These are phyloP conservation scores for Rhombomys opimus DNA, from an alignment of 2,113 vertebrate species.

Conservation along the genomic window DNA sequence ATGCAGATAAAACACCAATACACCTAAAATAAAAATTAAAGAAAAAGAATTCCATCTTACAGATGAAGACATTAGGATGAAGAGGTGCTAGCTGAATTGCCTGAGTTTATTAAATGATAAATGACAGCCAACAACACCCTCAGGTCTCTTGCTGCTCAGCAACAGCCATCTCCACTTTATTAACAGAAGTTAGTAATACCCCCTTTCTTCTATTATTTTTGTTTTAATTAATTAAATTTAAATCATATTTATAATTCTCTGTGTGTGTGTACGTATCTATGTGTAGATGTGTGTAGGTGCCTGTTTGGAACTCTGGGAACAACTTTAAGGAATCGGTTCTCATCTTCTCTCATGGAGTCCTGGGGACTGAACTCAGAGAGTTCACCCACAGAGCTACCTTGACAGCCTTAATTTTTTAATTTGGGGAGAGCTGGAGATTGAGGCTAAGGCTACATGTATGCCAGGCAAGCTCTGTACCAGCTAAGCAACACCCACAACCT, in stretches of 20 bases:
- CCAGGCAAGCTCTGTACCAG: neutral
- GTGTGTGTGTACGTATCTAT: neutral
- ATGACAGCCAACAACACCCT: neutral
- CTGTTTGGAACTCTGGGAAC: neutral
- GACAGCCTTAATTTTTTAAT: neutral
- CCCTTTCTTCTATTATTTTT: neutral
- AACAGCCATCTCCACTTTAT: neutral
- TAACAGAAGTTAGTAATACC: neutral
- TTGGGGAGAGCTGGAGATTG: neutral
- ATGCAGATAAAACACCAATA: too few species aligned
- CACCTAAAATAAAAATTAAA: too few species aligned
- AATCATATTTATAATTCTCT: neutral
- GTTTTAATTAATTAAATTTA: neutral
- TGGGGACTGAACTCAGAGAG: neutral
- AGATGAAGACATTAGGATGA: conserved; percentile 27
- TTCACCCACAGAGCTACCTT: neutral
- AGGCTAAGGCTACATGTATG: neutral
- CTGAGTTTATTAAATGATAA: conserved; percentile 4
- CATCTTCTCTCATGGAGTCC: neutral
- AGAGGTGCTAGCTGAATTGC: neutral
- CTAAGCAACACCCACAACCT: neutral
- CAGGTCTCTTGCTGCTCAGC: neutral
- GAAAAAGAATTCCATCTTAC: conserved; percentile 1
- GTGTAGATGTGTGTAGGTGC: neutral
- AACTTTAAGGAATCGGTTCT: neutral